Percentiles rank a stretch among this genome's conserved stretches.
Conservation (phyloP, 1,140 invertebrate species). For the Coptotermes formosanus region DNA sequence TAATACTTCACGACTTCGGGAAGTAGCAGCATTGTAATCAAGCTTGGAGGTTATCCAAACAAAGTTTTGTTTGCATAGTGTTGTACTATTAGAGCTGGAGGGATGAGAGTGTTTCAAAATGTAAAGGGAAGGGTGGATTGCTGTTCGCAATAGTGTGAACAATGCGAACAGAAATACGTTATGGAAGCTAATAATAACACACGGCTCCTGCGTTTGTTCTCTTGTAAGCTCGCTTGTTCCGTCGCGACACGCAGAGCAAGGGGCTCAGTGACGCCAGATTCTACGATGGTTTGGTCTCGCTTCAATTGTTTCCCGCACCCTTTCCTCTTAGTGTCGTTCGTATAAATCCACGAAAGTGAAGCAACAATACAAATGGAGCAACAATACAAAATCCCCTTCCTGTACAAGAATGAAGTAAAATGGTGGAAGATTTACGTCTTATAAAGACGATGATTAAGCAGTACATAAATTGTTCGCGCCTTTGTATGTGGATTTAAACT, state of each 20-base stretch:
- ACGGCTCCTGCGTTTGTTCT: neutral
- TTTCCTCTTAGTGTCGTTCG: neutral
- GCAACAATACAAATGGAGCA: neutral
- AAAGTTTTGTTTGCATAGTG: conserved; percentile 10
- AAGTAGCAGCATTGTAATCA: neutral
- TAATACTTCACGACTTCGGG: neutral
- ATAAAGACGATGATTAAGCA: no score
- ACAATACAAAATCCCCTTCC: no score
- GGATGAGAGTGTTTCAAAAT: neutral
- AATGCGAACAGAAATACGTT: conserved; percentile 7
- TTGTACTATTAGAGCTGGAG: neutral
- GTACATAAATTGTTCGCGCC: no score
- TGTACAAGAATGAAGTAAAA: no score
- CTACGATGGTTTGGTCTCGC: neutral
- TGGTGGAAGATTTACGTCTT: no score
- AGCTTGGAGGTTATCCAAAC: conserved; percentile 10
- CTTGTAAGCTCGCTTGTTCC: conserved; percentile 13
- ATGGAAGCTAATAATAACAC: conserved; percentile 16
- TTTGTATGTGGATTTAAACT: no score
- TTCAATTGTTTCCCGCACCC: neutral
- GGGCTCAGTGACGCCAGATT: neutral
- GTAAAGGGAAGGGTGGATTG: neutral
- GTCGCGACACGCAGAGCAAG: neutral
- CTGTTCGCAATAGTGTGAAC: neutral
- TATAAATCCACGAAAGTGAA: neutral